These are phyloP conservation scores for Tigriopus japonicus DNA, from an alignment of 1,140 invertebrate genomes.

Conservation along the genomic window DNA sequence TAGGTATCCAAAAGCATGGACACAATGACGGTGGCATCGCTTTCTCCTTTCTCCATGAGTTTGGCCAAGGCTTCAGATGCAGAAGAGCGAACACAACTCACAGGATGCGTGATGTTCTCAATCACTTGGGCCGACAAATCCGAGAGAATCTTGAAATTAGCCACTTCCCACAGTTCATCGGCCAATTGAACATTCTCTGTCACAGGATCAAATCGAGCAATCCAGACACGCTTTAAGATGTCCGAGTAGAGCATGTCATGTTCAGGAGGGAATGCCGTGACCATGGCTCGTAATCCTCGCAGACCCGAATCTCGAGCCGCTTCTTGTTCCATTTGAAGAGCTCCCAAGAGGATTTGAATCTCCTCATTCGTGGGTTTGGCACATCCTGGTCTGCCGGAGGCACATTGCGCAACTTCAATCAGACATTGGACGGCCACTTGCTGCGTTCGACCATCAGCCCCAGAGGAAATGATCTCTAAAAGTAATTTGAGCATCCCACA, in stretches of 20 bases:
- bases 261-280: not conserved
- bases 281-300: conserved; percentile 26
- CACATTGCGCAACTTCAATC: conserved; percentile 49
- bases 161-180: conserved; percentile 40
- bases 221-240: conserved; percentile 44
- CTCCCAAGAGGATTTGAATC: conserved; percentile 50
- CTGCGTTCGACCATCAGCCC: conserved; percentile 27
- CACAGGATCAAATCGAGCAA: conserved; percentile 46
- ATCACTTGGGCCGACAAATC: not conserved
- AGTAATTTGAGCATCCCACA: conserved; percentile 58
- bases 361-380: conserved; percentile 44
- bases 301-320: conserved; percentile 61
- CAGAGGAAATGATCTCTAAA: conserved; percentile 50
- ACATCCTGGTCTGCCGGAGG: conserved; percentile 39
- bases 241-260: not conserved
- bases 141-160: not conserved
- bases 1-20: conserved; percentile 51
- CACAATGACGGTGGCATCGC: conserved; percentile 23
- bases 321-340: conserved; percentile 44
- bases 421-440: conserved; percentile 51
- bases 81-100: not conserved
- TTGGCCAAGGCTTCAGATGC: not conserved
- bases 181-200: conserved; percentile 36
- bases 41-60: not conserved
- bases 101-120: not conserved